A percentile compares a stretch with the other conserved stretches of the same genome.
These are phyloP conservation scores for Lophochroa leadbeateri DNA, from an alignment of 2,113 vertebrate genomes.

Conservation along the genomic window DNA sequence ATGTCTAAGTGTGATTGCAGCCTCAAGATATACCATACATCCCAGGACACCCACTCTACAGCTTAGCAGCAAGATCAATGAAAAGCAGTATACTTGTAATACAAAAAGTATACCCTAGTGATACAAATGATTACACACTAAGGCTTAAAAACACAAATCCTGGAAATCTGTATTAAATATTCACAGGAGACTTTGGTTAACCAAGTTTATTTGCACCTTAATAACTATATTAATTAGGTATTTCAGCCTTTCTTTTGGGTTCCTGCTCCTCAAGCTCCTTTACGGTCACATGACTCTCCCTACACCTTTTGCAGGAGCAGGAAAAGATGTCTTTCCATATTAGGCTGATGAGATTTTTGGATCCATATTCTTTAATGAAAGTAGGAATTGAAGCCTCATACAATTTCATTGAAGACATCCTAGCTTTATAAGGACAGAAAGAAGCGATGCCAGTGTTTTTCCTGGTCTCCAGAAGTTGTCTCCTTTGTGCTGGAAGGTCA, in stretches of 20 bases:
- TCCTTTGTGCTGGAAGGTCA: not conserved
- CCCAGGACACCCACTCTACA: not conserved
- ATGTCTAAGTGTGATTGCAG: not conserved
- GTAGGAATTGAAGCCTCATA: not conserved
- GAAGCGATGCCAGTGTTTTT: not conserved
- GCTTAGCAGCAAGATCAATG: not conserved
- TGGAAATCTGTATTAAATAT: not conserved
- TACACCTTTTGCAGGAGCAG: not conserved
- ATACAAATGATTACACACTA: not conserved
- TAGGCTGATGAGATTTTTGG: not conserved
- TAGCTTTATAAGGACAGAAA: not conserved
- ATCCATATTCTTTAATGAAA: not conserved
- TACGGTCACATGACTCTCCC: not conserved
- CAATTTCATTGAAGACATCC: not conserved
- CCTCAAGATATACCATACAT: not conserved
- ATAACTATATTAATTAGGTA: not conserved
- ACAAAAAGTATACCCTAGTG: not conserved
- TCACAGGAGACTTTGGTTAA: not conserved
- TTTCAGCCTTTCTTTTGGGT: not conserved
- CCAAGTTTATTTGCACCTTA: not conserved
- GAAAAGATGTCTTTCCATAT: not conserved
- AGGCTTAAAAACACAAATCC: not conserved
- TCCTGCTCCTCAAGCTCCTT: not conserved
- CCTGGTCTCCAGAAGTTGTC: not conserved
- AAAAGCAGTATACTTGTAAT: not conserved